Evolutionary conservation across 1,140 invertebrate genomes (phyloP).

Genomic region (Melitaea cinxia): DNA sequence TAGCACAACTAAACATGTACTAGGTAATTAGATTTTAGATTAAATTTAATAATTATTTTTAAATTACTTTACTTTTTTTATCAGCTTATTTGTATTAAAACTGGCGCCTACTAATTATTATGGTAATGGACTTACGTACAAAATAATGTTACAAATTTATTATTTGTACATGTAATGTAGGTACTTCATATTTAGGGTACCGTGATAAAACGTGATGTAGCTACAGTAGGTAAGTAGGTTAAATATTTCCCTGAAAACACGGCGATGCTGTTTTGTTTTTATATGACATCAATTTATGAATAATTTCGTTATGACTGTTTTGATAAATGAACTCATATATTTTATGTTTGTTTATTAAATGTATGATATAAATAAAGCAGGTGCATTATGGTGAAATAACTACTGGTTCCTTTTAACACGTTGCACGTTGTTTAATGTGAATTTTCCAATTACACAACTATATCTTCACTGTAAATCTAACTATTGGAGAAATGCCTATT

Average conservation of each 20-base stretch:
- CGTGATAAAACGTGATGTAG: neutral
- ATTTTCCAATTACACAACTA: no score
- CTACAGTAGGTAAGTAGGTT: conserved; percentile 18
- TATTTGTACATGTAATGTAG: neutral
- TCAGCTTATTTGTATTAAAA: neutral
- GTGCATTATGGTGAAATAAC: neutral
- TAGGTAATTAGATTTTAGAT: no score
- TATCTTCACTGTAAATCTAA: no score
- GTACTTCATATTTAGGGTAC: conserved; percentile 5
- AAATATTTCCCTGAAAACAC: conserved; percentile 13
- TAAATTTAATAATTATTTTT: no score
- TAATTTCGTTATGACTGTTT: neutral
- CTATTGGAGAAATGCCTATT: no score
- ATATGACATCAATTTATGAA: conserved; percentile 7
- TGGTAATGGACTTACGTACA: neutral
- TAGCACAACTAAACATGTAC: no score
- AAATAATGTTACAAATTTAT: neutral
- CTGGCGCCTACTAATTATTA: neutral
- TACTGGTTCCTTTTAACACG: no score
- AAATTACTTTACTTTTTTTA: neutral
- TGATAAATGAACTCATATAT: neutral
- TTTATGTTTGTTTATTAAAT: neutral
- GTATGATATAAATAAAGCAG: neutral
- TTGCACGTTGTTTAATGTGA: no score
- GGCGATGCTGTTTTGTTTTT: conserved; percentile 5